phyloP scores from a whole-genome alignment of 2,797 vertebrate species.

The Sitta carolinensis region DNA sequence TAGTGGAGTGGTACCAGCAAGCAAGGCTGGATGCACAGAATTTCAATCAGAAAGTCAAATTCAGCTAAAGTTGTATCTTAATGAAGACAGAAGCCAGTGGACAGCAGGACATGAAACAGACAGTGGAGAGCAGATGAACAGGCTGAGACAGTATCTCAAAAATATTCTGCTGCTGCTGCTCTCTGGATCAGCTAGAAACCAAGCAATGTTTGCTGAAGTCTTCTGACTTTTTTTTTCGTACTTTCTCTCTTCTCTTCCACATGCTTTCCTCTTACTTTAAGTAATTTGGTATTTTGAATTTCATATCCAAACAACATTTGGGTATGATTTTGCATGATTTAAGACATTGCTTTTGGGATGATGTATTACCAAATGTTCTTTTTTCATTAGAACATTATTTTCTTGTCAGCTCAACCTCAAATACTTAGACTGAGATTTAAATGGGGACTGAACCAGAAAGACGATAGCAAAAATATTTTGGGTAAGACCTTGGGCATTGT shows the following conservation, averaged over 20 bases:
- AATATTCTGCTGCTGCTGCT: not conserved
- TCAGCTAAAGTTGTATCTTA: not conserved
- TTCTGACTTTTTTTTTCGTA: not conserved
- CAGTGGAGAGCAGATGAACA: not conserved
- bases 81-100: not conserved
- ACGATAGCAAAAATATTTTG: not conserved
- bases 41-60: not conserved
- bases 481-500: not conserved
- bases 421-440: not conserved
- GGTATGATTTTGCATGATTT: not conserved
- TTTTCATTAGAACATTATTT: not conserved
- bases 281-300: not conserved
- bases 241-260: not conserved
- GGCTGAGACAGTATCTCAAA: not conserved
- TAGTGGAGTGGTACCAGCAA: not conserved
- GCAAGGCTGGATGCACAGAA: not conserved
- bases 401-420: not conserved
- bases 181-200: not conserved
- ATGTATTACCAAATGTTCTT: not conserved
- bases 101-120: not conserved
- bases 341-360: fast-evolving
- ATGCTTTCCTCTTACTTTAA: not conserved
- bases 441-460: not conserved
- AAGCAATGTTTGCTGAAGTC: not conserved
- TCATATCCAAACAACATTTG: not conserved